Evolutionary conservation across 2,113 vertebrate species (phyloP), one percentile per base, ranked within the genome.

Genomic region (Anarhynchus alexandrinus): DNA sequence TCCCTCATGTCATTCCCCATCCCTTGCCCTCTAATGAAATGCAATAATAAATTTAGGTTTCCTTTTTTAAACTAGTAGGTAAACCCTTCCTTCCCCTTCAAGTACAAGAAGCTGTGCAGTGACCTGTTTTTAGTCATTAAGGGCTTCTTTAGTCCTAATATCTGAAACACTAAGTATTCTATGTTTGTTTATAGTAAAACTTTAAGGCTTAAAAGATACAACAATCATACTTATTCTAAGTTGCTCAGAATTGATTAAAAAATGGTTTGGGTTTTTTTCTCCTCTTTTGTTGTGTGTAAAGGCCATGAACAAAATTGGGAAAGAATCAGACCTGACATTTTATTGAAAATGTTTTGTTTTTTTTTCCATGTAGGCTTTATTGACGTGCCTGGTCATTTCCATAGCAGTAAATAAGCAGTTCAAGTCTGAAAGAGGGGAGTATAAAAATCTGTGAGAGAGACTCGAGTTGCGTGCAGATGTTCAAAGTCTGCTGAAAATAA

Each of bases 261-360:
- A 86, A 11, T 10, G 11, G 4, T 11, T 49, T 70, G 15, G 1
- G 19, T 32, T 43, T 43, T 54, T 36, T 0, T 32, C 0, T 3
- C 2, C 2, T 23, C 0, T 64, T 20, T 34, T 45, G 84, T 11
- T 47, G 3, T 67, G 15, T 70, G 11, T 51, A 45, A 3, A 59
- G 5, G 2, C 86, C 15, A 36, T 12, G 43, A 40, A n/a, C 7
- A 79, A 55, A 76, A 62, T 2, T 27, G 16, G 32, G 11, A 26
- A 62, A 51, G 8, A 82, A 38, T 54, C 10, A 62, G 34, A 86
- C 38, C 27, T 71, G 45, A 5, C 3, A 27, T 65, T 88, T 74
- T 15, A 34, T 8, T 77, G 26, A 64, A 69, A 59, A 52, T 38
- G 5, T 7, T 29, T 29, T n/a, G 16, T 6, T 4, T 23, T 9